Percentiles rank a stretch among this genome's conserved stretches.
Conservation (phyloP, 2,113 vertebrate species). For the Ploceus nigricollis region DNA sequence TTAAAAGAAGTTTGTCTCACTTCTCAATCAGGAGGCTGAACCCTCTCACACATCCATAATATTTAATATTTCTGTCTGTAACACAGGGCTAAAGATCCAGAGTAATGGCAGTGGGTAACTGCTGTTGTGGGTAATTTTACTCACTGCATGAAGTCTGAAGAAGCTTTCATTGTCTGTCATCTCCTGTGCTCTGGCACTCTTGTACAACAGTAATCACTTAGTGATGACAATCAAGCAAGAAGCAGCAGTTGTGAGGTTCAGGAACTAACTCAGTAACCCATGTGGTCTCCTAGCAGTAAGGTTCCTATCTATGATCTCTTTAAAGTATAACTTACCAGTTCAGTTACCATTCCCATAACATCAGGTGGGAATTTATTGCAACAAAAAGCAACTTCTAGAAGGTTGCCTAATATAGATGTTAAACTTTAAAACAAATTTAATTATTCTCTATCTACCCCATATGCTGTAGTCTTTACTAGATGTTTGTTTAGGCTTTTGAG, state of each 20-base stretch:
- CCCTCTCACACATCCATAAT: not conserved
- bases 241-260: not conserved
- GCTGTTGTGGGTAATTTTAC: not conserved
- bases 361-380: not conserved
- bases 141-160: not conserved
- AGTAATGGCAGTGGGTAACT: not conserved
- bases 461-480: not conserved
- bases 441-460: slow-evolving; percentile 2
- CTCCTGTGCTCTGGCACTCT: not conserved
- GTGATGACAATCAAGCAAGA: not conserved
- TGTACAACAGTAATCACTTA: not conserved
- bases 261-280: not conserved
- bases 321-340: not conserved
- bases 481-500: slow-evolving; percentile 21
- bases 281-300: not conserved
- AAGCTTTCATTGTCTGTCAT: not conserved
- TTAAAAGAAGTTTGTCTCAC: not conserved
- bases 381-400: not conserved
- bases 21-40: not conserved
- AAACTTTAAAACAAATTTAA: slow-evolving; percentile 5
- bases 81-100: not conserved
- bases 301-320: not conserved
- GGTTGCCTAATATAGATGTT: not conserved
- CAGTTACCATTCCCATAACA: not conserved
- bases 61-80: not conserved